Conservation (phyloP, 2,113 vertebrate species). For the Lynx canadensis region DNA sequence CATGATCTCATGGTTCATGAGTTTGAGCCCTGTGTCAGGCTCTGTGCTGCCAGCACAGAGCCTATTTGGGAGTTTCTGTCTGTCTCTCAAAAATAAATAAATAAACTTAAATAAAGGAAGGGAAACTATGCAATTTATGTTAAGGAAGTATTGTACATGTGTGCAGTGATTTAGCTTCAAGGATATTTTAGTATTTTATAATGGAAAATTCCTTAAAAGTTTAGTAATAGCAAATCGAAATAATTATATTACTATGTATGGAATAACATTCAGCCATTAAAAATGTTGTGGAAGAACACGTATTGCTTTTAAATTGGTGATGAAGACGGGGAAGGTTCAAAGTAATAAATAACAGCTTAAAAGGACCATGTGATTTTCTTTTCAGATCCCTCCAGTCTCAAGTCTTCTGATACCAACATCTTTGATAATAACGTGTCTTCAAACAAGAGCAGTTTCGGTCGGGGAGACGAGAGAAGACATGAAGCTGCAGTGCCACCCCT, state of each 20-base stretch:
- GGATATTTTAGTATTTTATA: neutral
- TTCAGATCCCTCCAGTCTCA: constrained; percentile 91
- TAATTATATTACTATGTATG: neutral
- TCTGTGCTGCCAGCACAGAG: too few relatives aligned
- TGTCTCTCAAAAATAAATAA: too few relatives aligned
- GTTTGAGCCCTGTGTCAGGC: too few relatives aligned
- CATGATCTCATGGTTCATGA: too few relatives aligned
- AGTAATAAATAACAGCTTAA: neutral
- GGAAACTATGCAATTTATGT: neutral
- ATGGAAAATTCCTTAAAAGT: constrained; percentile 24
- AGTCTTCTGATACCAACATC: constrained; percentile 84
- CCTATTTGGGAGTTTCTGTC: too few relatives aligned
- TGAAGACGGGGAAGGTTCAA: neutral
- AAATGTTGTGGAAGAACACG: neutral
- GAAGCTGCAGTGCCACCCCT: constrained; percentile 88
- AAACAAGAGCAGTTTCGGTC: constrained; percentile 82
- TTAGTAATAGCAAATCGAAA: neutral
- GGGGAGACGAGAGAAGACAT: constrained; percentile 84
- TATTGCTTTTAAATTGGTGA: constrained; percentile 28
- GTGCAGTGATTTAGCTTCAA: neutral
- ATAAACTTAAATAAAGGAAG: neutral
- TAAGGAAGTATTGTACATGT: neutral
- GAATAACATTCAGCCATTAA: neutral
- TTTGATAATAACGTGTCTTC: constrained; percentile 86
- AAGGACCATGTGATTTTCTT: constrained; percentile 58